Evolutionary conservation across 2,113 vertebrate genomes (phyloP), one percentile per base, ranked within the genome.

Genomic region (Hiodon alosoides): DNA sequence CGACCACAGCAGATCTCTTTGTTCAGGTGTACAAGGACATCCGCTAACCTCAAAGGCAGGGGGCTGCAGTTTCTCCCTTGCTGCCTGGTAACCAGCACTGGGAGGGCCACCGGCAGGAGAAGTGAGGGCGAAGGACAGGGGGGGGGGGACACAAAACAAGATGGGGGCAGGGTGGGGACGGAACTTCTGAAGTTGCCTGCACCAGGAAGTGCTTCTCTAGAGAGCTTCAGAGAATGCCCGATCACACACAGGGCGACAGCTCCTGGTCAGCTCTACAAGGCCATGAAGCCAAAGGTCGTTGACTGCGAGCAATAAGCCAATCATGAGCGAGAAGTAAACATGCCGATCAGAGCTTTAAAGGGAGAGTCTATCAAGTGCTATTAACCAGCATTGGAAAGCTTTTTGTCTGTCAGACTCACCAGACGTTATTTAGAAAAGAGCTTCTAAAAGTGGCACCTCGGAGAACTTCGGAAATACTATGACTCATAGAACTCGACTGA

Each of bases 1-100:
- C 16, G 54, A 69, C 46, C 48, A 70, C 48, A 69, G 69, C 57
- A 52, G 53, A 68, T 60, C 46, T 13, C 46, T 47, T 69, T 76
- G 47, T 71, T 61, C 67, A 87, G 84, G 85, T 85, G 85, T 88
- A 88, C 88, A 90, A 89, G 86, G 86, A 88, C 86, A 87, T 90
- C 87, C 86, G 85, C 84, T 84, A 89, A 85, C 85, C 88, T 88
- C 82, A 80, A 81, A 86, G 86, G 81, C 84, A 86, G 82, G 75
- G 57, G 71, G 16, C 65, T 78, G 78, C 87, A 88, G 80, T 89
- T 84, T 88, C 86, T 86, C 85, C 82, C 74, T 31, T 79, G 86
- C 86, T 89, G 86, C 89, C 82, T 84, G 84, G 87, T 88, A 89
- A 89, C 86, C 83, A 83, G 81, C 76, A 77, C 1, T 74, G 82